A percentile compares a stretch with the other conserved stretches of the same genome.
These are phyloP conservation scores for Coelopa frigida DNA, from an alignment of 1,140 invertebrate species.

Conservation along the genomic window DNA sequence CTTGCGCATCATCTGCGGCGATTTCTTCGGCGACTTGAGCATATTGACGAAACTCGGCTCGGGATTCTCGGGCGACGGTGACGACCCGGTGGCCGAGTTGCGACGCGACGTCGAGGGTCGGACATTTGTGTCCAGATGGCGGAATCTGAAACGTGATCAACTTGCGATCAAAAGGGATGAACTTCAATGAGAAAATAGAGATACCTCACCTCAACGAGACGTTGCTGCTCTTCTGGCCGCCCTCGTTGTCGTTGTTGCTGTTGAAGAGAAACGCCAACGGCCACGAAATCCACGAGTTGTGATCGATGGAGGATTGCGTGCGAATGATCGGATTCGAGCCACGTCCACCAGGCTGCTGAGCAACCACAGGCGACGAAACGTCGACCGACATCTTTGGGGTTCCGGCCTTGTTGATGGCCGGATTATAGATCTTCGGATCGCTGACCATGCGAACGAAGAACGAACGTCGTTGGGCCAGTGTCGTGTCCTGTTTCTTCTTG, in stretches of 20 bases:
- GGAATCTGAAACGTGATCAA: conserved; percentile 64
- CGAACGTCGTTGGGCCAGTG: conserved; percentile 80
- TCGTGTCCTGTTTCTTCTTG: conserved; percentile 60
- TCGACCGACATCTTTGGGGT: conserved; percentile 48
- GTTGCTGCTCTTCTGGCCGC: conserved; percentile 59
- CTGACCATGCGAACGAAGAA: conserved; percentile 96
- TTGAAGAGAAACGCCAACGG: conserved; percentile 75
- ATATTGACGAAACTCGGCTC: conserved; percentile 34
- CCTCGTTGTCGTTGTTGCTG: conserved; percentile 61
- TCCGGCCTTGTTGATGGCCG: conserved; percentile 67
- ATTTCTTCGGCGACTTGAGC: conserved; percentile 42
- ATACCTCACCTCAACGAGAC: conserved; percentile 65
- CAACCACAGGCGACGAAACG: conserved; percentile 44
- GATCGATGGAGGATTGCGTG: conserved; percentile 46
- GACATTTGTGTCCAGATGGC: conserved; percentile 72
- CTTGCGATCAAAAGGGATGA: background rate
- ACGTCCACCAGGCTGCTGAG: conserved; percentile 46
- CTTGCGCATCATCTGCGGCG: conserved; percentile 29
- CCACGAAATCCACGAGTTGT: conserved; percentile 80
- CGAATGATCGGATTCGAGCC: conserved; percentile 45
- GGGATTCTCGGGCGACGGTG: conserved; percentile 57
- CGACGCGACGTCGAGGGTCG: conserved; percentile 46
- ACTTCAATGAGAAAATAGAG: conserved; percentile 5
- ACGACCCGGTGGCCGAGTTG: conserved; percentile 49
- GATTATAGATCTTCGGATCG: conserved; percentile 94